Percentiles rank a stretch among this genome's conserved stretches.
These are phyloP conservation scores for Zophobas morio DNA, from an alignment of 1,140 invertebrate species.

Conservation along the genomic window DNA sequence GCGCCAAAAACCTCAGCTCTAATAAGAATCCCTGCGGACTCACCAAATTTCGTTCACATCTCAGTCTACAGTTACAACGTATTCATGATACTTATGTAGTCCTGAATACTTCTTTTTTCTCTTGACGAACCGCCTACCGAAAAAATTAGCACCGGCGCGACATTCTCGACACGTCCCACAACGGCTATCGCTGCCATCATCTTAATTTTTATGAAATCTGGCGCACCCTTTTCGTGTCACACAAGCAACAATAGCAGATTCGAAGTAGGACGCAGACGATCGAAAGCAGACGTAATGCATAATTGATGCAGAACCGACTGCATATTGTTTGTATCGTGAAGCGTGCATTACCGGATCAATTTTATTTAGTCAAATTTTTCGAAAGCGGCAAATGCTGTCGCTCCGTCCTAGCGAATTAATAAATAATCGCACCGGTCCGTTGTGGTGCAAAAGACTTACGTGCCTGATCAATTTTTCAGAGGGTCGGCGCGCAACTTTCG, in stretches of 20 bases:
- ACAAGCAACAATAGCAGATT: slow-evolving; percentile 13
- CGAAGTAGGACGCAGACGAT: slow-evolving; percentile 22
- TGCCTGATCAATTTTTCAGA: slow-evolving; percentile 35
- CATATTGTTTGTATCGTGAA: slow-evolving; percentile 29
- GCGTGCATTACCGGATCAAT: slow-evolving; percentile 13
- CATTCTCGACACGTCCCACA: background rate
- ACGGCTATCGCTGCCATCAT: slow-evolving; percentile 1
- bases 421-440: slow-evolving; percentile 5
- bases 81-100: too few relatives aligned
- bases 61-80: too few relatives aligned
- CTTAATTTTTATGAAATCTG: slow-evolving; percentile 14
- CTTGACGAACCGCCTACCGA: background rate
- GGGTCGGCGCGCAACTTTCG: slow-evolving; percentile 4
- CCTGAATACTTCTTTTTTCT: background rate
- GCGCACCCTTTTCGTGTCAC: slow-evolving; percentile 9
- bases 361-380: slow-evolving; percentile 8
- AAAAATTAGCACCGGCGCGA: background rate
- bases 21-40: too few relatives aligned
- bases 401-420: slow-evolving; percentile 13
- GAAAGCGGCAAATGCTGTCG: slow-evolving; percentile 13
- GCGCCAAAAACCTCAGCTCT: too few relatives aligned
- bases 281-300: slow-evolving; percentile 31
- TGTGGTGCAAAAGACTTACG: slow-evolving; percentile 28
- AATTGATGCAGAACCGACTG: slow-evolving; percentile 34
- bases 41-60: too few relatives aligned